Base-by-base conservation (phyloP, 2,113 vertebrate species). In the Zapornia atra region DNA sequence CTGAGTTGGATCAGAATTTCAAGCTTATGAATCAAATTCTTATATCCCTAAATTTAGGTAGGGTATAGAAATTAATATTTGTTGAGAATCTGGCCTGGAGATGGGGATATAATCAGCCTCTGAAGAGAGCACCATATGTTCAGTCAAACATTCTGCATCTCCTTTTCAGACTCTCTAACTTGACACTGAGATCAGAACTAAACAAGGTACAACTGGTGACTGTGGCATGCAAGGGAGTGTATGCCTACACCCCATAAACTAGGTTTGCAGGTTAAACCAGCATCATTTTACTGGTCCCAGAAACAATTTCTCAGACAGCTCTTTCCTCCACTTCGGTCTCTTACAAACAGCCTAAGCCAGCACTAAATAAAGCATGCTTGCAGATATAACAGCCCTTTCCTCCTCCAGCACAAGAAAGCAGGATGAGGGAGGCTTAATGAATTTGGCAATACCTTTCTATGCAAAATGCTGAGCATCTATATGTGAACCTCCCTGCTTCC, bases 261-360 rank as follows among this genome's bases (percentile, higher is more conserved):
- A 86, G 44, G 44, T n/a, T 36, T 31, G 40, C 13, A 57, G 33
- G 57, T 66, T 72, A 93, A 95, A 79, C 40, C 38, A 53, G 14
- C 14, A 59, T 5, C 15, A 2, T 86, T 73, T 88, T 87, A 88
- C 42, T 82, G 90, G 76, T 77, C 65, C 48, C 84, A 73, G 42
- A 60, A 94, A 95, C 6, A 19, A 88, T 90, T 97, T 89, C 96
- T 79, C 65, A 93, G 83, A 78, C 40, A 33, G 16, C n/a, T 40
- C 63, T 88, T 31, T 65, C 48, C 90, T 93, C 65, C 86, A 86
- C 81, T 82, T 93, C 91, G 83, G 81, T 72, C 70, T 88, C 71
- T 94, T 91, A 86, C 76, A 79, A 79, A 96, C 86, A 92, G 86
- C 44, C 82, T 80, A 90, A 92, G 84, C 57, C 95, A 90, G 75